These are phyloP conservation scores for Lerema accius DNA, from an alignment of 1,140 invertebrate species.

Conservation along the genomic window DNA sequence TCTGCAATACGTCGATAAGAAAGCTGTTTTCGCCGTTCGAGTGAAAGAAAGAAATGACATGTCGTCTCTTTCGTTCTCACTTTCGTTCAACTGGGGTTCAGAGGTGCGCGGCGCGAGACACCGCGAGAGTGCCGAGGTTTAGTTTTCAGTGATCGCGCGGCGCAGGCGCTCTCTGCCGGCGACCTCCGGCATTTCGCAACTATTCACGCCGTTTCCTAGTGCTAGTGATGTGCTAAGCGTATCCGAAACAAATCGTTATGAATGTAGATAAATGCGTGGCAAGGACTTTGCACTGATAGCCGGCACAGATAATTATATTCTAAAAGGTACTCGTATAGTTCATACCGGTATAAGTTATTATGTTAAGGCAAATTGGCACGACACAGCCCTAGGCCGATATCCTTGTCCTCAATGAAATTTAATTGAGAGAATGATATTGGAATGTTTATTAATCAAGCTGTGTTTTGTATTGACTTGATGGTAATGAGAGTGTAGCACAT, in stretches of 20 bases:
- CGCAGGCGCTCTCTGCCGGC: constrained; percentile 65
- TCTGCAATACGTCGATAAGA: constrained; percentile 52
- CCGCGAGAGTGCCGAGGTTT: constrained; percentile 57
- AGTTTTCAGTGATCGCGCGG: constrained; percentile 75
- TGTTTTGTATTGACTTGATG: background rate
- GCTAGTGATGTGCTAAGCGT: constrained; percentile 67
- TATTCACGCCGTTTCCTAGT: constrained; percentile 58
- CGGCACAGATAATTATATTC: constrained; percentile 40
- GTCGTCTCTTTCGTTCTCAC: constrained; percentile 71
- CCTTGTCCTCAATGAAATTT: constrained; percentile 72
- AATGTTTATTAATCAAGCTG: background rate
- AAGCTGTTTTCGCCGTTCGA: constrained; percentile 62
- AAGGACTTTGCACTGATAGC: constrained; percentile 40
- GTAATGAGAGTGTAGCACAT: no score
- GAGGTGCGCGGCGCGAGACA: constrained; percentile 54
- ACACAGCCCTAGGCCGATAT: constrained; percentile 51
- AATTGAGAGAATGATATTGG: constrained; percentile 33
- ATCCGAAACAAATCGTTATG: constrained; percentile 35
- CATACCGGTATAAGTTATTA: constrained; percentile 14
- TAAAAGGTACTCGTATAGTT: constrained; percentile 8
- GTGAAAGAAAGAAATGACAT: constrained; percentile 74
- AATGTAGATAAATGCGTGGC: constrained; percentile 32
- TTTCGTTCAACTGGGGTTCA: constrained; percentile 63
- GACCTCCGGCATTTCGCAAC: constrained; percentile 63
- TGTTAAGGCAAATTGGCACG: constrained; percentile 32